Base-by-base conservation (phyloP, 2,888 invertebrate genomes). In the Leucania comma region DNA sequence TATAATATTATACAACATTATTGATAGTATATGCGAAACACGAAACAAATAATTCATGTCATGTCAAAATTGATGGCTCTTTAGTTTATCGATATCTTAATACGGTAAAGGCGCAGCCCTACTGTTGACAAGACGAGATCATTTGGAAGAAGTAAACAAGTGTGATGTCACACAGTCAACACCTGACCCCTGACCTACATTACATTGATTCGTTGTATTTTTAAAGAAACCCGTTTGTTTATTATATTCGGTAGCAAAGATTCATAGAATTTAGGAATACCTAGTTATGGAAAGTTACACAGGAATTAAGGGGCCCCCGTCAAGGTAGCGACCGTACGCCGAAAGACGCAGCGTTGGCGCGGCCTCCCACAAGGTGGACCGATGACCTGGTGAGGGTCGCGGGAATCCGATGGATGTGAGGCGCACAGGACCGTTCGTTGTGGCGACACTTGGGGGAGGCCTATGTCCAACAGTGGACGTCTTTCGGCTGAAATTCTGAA, bases 51-150 rank as follows among this genome's bases (percentile, higher is more conserved):
- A n/a, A n/a, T n/a, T n/a, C n/a, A n/a, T n/a, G n/a, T n/a, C 20
- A 8, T n/a, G n/a, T n/a, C n/a, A 48, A 48, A 48, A 48, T 48
- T 8, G 8, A 1, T 48, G 46, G 12, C 24, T 6, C 10, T 8
- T 32, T 20, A n/a, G 26, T 32, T 26, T 29, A 68, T 68, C 62
- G 62, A 68, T 57, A 68, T 3, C 12, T 12, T 3, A 2, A n/a
- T 26, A 3, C 6, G 2, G 5, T 8, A 3, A 57, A 17, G 22
- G 22, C 3, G 4, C 68, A 58, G 24, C 64, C 22, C 57, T 69
- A 64, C 38, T 50, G 22, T 50, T n/a, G 22, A 24, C 14, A 3
- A n/a, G 20, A 51, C 26, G 35, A 53, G n/a, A n/a, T n/a, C n/a
- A n/a, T 24, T 51, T 12, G 38, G 6, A 38, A 14, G 35, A 26